A percentile compares a stretch with the other conserved stretches of the same genome.
These are phyloP conservation scores for Mesorhabditis spiculigera DNA, from an alignment of 2,888 invertebrate genomes.

Conservation along the genomic window DNA sequence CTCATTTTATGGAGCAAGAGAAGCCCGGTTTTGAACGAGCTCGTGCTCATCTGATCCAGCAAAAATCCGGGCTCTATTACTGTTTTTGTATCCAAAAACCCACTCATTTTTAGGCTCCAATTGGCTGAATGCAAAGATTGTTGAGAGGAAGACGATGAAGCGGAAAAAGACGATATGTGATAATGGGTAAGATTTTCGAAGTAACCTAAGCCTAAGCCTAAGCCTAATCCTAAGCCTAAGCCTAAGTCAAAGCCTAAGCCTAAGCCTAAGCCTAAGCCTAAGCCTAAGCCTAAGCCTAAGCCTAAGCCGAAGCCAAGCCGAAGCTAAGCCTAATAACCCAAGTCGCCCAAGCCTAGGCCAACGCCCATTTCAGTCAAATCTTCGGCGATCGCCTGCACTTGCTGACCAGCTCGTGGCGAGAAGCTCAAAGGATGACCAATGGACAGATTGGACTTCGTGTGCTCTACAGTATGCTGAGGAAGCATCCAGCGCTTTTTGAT, in stretches of 20 bases:
- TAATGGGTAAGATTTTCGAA: conserved; percentile 25
- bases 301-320: too few relatives aligned
- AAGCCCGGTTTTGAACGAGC: neutral
- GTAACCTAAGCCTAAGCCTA: too few relatives aligned
- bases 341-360: neutral
- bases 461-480: conserved; percentile 46
- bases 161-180: conserved; percentile 49
- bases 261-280: too few relatives aligned
- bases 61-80: neutral
- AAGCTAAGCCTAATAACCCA: neutral
- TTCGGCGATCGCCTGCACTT: conserved; percentile 31
- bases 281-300: too few relatives aligned
- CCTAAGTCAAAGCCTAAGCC: too few relatives aligned
- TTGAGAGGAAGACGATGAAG: conserved; percentile 44
- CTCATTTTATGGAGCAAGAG: neutral
- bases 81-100: too few relatives aligned
- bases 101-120: conserved; percentile 23
- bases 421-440: conserved; percentile 40
- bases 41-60: too few relatives aligned
- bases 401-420: conserved; percentile 39
- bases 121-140: conserved; percentile 42
- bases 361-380: conserved; percentile 28
- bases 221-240: too few relatives aligned
- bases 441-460: conserved; percentile 46
- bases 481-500: conserved; percentile 42